phyloP scores from a whole-genome alignment of 2,888 invertebrate species.

The Electrophaes corylata region DNA sequence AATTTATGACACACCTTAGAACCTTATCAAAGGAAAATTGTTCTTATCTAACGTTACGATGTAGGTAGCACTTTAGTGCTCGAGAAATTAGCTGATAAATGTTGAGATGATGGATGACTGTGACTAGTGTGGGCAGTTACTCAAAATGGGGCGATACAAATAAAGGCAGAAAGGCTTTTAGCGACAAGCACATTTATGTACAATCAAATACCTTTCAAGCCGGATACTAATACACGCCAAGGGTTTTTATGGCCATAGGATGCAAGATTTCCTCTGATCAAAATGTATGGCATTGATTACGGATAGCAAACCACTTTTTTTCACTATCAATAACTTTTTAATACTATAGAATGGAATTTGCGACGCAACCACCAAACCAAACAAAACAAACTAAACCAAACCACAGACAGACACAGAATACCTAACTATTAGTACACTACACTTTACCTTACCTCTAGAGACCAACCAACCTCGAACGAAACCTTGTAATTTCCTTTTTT shows the following conservation, averaged over 20 bases:
- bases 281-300: slow-evolving; percentile 93
- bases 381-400: no score
- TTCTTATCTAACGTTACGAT: background rate
- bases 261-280: slow-evolving; percentile 94
- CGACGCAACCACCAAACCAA: no score
- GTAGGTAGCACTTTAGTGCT: no score
- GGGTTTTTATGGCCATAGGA: slow-evolving; percentile 94
- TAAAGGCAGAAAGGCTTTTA: background rate
- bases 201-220: slow-evolving; percentile 88
- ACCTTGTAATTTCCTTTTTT: no score
- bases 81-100: no score
- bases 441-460: no score
- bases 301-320: slow-evolving; percentile 51
- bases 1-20: background rate
- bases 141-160: no score
- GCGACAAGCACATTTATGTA: slow-evolving; percentile 18
- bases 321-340: slow-evolving; percentile 15
- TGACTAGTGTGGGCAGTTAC: no score
- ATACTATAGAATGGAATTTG: no score
- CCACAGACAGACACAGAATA: no score
- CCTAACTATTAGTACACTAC: no score
- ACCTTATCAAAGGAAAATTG: background rate
- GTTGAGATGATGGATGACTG: background rate
- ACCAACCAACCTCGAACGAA: no score
- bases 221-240: slow-evolving; percentile 94